Evolutionary conservation across 1,140 invertebrate species (phyloP), one percentile per base, ranked within the genome.

Genomic region (Temnothorax curvispinosus): DNA sequence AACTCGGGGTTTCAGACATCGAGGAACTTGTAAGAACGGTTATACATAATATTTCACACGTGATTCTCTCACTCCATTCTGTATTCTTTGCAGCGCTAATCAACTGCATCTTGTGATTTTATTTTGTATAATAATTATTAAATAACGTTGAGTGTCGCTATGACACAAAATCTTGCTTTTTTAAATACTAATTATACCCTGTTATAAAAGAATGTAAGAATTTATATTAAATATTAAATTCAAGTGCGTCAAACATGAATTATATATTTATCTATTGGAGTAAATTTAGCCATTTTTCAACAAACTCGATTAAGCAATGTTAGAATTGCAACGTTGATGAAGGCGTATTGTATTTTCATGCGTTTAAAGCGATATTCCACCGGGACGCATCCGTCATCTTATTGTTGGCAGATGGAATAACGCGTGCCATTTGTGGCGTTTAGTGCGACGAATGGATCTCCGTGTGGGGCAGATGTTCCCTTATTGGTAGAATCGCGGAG

Each of bases 301-400:
- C 44, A 77, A 62, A 52, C n/a, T 9, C 35, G n/a, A 38, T 80
- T 27, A 69, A 77, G 27, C 44, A 21, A 69, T 13, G 32, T 44
- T 21, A 11, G 9, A 38, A 21, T 77, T 71, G 3, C 15, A 5
- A 4, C 1, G 5, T 44, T 32, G 56, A 64, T 64, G 21, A n/a
- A 8, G 44, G 21, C 9, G 13, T 38, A 35, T 21, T 21, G 3
- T 3, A n/a, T 71, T 62, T 41, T 62, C 7, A 27, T n/a, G 62
- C 76, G 38, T 65, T 52, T 52, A 18, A 54, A 52, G 21, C n/a
- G 35, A 58, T 75, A 69, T 38, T 80, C 67, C 38, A 18, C 2
- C 4, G 74, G 60, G 87, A 56, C 15, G 41, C 81, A 88, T 91
- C 74, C 90, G 69, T 91, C 90, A 91, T 88, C 13, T 86, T 38